Conservation (phyloP, 30 jellyfish, hydroid and myxozoan species). For the Hydractinia symbiolongicarpus region DNA sequence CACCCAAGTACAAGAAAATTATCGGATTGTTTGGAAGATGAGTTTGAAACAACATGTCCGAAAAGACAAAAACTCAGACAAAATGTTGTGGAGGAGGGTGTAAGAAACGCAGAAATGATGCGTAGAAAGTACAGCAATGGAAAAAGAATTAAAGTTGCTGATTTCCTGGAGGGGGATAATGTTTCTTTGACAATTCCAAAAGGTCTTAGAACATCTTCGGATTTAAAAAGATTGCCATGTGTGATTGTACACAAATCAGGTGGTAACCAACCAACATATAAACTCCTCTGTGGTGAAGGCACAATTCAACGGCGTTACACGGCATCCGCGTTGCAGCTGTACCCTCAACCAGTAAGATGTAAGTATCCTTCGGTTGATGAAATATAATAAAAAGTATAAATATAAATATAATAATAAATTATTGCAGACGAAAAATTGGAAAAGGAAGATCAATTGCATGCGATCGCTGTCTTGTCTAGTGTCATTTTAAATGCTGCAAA, state of each 20-base stretch:
- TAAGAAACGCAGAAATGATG: constrained; percentile 17
- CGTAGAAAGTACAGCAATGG: constrained; percentile 8
- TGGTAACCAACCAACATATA: constrained; percentile 6
- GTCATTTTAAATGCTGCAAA: too few relatives aligned
- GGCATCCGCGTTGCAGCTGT: constrained; percentile 17
- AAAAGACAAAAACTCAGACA: neutral
- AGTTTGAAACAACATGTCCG: neutral
- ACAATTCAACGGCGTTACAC: neutral
- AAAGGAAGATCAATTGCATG: too few relatives aligned
- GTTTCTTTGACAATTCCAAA: constrained; percentile 13
- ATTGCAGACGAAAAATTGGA: too few relatives aligned
- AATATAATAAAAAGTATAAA: too few relatives aligned
- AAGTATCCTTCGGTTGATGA: neutral
- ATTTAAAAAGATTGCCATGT: constrained; percentile 11
- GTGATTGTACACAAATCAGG: constrained; percentile 1
- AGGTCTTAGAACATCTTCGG: neutral
- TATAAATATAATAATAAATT: too few relatives aligned
- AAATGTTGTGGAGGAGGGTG: neutral
- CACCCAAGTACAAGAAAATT: too few relatives aligned
- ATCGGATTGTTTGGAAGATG: neutral
- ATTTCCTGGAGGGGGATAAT: constrained; percentile 2
- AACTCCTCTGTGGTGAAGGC: neutral
- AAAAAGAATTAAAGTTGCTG: constrained; percentile 13
- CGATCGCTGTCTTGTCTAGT: too few relatives aligned
- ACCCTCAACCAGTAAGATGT: constrained; percentile 6